Percentiles rank a stretch among this genome's conserved stretches.
Conservation (phyloP, 2,113 vertebrate genomes). For the Otolemur garnettii region DNA sequence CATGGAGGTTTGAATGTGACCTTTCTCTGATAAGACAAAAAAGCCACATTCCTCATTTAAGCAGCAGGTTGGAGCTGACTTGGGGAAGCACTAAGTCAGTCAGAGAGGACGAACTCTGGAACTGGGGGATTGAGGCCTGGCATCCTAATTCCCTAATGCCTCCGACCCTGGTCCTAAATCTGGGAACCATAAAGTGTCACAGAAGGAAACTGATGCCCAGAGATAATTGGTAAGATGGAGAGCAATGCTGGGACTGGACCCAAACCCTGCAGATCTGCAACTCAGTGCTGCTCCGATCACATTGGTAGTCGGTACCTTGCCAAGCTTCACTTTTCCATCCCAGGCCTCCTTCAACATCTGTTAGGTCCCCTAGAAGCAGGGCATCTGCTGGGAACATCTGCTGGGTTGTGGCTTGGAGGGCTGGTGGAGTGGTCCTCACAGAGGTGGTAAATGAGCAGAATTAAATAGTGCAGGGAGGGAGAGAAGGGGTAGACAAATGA, state of each 20-base stretch:
- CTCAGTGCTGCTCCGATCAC: not conserved
- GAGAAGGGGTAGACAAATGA: not conserved
- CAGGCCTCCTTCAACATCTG: slow-evolving; percentile 42
- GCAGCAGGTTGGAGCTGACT: not conserved
- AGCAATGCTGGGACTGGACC: not conserved
- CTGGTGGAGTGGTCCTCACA: slow-evolving; percentile 26
- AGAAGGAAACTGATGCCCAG: not conserved
- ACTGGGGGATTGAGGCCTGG: not conserved
- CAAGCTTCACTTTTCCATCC: slow-evolving; percentile 33
- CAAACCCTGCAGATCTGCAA: not conserved
- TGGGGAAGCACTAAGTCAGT: slow-evolving; percentile 28
- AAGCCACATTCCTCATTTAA: slow-evolving; percentile 9
- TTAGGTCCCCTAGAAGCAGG: slow-evolving; percentile 16
- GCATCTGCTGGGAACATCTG: slow-evolving; percentile 69
- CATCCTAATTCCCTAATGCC: not conserved
- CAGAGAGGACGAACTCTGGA: slow-evolving; percentile 39
- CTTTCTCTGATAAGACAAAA: slow-evolving; percentile 26
- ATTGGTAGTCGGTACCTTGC: not conserved
- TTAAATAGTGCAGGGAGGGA: not conserved
- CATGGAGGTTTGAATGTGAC: slow-evolving; percentile 24
- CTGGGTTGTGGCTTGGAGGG: slow-evolving; percentile 39
- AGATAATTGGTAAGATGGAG: not conserved
- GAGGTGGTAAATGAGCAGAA: slow-evolving; percentile 58
- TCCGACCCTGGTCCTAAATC: not conserved
- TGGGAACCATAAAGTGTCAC: not conserved